Evolutionary conservation across 2,888 invertebrate genomes (phyloP).

Genomic region (Augiades crinisus): DNA sequence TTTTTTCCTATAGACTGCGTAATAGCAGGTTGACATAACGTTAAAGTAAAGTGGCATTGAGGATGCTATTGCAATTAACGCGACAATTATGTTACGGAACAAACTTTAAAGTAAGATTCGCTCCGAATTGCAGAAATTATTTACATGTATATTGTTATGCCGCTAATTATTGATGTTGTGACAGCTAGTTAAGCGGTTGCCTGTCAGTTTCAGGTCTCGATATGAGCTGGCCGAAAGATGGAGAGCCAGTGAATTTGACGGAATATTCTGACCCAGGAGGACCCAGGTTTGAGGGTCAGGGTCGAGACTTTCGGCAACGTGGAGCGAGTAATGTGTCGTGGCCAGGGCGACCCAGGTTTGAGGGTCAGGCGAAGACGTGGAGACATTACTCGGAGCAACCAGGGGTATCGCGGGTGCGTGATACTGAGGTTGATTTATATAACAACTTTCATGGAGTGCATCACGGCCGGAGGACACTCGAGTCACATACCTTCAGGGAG

Average conservation of each 20-base stretch:
- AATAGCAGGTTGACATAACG: not conserved
- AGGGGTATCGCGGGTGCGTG: not conserved
- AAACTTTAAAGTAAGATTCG: not conserved
- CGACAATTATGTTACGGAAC: not conserved
- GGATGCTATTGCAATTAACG: not conserved
- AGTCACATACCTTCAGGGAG: not conserved
- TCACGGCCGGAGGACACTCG: not conserved
- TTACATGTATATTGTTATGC: not conserved
- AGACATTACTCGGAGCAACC: not conserved
- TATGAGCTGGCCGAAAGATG: not conserved
- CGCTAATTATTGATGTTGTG: not conserved
- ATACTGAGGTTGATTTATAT: not conserved
- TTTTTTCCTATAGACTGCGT: not conserved
- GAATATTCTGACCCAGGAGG: not conserved
- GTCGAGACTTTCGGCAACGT: slow-evolving; percentile 2
- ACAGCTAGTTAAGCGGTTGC: slow-evolving; percentile 1
- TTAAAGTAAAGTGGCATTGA: not conserved
- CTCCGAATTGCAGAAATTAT: not conserved
- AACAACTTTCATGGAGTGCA: slow-evolving; percentile 1
- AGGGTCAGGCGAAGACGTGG: slow-evolving; percentile 1
- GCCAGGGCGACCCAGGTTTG: slow-evolving; percentile 1
- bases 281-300: slow-evolving; percentile 2
- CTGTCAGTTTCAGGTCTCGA: slow-evolving; percentile 1
- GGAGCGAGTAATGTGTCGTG: slow-evolving; percentile 1
- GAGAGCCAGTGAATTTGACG: not conserved